Evolutionary conservation across 2,113 vertebrate genomes (phyloP).

Genomic region (human (Homo sapiens)): GRCh38 chr20:46669001-46669500

Average conservation of each 20-base stretch:
- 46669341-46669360: not conserved
- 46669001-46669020: not conserved
- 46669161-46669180: not conserved
- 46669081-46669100: not conserved
- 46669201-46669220: not conserved
- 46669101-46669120: not conserved
- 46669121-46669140: not conserved
- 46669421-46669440: not conserved
- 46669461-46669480: not conserved
- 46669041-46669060: not conserved
- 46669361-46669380: not conserved
- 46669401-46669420: not conserved
- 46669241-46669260: not conserved
- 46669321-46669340: too few relatives aligned
- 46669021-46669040: not conserved
- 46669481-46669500: not conserved
- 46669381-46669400: not conserved
- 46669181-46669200: not conserved
- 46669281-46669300: not conserved
- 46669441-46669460: not conserved
- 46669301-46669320: not conserved
- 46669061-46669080: not conserved
- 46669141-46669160: not conserved
- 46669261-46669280: not conserved
- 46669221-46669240: not conserved